phyloP scores from a whole-genome alignment of 2,113 vertebrate species.

The Tupaia tana region DNA sequence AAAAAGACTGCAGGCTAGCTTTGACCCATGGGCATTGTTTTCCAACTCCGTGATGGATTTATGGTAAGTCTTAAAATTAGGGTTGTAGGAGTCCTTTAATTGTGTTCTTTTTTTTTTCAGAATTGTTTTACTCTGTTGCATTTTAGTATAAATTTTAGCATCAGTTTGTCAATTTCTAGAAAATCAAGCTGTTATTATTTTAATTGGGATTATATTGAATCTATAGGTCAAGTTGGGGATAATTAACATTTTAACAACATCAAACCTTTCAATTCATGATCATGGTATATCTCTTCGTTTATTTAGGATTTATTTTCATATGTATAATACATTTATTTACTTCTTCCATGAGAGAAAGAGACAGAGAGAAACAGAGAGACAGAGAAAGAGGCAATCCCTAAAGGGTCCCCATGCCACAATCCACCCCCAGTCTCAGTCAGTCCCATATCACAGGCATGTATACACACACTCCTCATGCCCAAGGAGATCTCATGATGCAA shows the following conservation, averaged over 20 bases:
- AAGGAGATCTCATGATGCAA: too few species aligned
- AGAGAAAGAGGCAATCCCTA: too few species aligned
- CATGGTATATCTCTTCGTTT: neutral
- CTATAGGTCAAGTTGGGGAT: neutral
- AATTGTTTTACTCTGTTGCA: constrained; percentile 15
- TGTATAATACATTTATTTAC: too few species aligned
- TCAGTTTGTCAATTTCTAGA: constrained; percentile 34
- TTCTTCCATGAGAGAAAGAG: too few species aligned
- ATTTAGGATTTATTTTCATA: neutral
- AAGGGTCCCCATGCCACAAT: too few species aligned
- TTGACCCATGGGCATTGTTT: neutral
- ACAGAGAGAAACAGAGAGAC: too few species aligned
- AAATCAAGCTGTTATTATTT: neutral
- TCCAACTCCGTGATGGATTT: neutral
- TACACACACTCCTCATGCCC: too few species aligned
- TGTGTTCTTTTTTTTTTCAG: constrained; percentile 14
- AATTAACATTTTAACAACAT: constrained; percentile 38
- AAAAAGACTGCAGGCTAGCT: neutral
- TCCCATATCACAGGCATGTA: too few species aligned
- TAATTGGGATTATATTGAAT: neutral
- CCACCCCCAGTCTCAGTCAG: too few species aligned
- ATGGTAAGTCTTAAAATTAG: neutral
- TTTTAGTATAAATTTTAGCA: constrained; percentile 29
- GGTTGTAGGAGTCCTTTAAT: neutral
- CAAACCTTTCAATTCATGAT: neutral